Conservation (phyloP, 1,140 invertebrate species). For the Carcinoscorpius rotundicauda region DNA sequence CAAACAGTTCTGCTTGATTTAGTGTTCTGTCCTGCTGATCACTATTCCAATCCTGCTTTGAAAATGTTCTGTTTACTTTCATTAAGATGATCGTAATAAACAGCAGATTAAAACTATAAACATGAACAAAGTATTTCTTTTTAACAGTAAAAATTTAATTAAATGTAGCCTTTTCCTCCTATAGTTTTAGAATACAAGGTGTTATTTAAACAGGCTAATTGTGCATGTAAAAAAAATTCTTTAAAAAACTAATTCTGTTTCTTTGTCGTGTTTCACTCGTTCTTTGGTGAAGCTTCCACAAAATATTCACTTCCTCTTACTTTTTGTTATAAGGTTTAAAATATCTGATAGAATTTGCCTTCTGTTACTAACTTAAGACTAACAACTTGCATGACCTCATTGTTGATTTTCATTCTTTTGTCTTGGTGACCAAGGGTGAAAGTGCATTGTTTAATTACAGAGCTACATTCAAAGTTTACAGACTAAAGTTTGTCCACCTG, state of each 20-base stretch:
- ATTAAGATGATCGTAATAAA: neutral
- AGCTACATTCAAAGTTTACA: conserved; percentile 67
- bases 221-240: too few relatives aligned
- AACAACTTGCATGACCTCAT: conserved; percentile 5
- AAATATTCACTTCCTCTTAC: conserved; percentile 13
- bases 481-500: conserved; percentile 48
- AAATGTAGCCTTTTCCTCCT: too few relatives aligned
- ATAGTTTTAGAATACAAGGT: too few relatives aligned
- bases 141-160: too few relatives aligned
- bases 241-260: too few relatives aligned
- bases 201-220: too few relatives aligned
- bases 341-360: neutral
- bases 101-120: neutral
- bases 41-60: neutral
- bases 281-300: conserved; percentile 3
- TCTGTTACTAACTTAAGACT: neutral
- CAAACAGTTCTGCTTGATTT: conserved; percentile 2
- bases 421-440: neutral
- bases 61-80: conserved; percentile 5
- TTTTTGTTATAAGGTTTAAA: conserved; percentile 4
- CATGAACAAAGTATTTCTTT: neutral
- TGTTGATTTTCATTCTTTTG: conserved; percentile 1
- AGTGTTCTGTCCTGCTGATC: neutral
- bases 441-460: conserved; percentile 37
- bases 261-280: conserved; percentile 3